Base-by-base conservation (phyloP, 2,888 invertebrate species). In the Taphrorychus bicolor region DNA sequence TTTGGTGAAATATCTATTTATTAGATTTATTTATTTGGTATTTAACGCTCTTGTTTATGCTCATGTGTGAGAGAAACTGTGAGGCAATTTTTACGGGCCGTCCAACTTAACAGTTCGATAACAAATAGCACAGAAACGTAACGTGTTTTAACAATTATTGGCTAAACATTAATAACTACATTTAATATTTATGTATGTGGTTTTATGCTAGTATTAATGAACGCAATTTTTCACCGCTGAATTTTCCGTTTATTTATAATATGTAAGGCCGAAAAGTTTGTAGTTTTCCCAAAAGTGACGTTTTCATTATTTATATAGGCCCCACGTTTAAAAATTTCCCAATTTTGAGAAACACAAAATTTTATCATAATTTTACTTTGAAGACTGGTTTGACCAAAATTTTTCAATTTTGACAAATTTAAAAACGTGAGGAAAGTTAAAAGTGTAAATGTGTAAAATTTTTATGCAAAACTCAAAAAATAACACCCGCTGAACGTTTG, bases 261-360 rank as follows among this genome's bases (percentile, higher is more conserved):
- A 45, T 65, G 58, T 41, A 66, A 59, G 77, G 74, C 78, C 79
- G 73, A 79, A 78, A 79, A 4, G 70, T 79, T 73, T 77, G 74
- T 76, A 73, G 70, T 73, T 79, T 71, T 80, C 80, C 80, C 80
- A 80, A 80, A 80, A 80, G 80, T 80, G 80, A 80, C 80, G 78
- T 75, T 75, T 71, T 69, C 59, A 56, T 66, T 65, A 64, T 70
- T 70, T 66, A 64, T 69, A 69, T 69, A 64, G 52, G n/a, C 17
- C 41, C 41, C 51, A 22, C 59, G 3, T 18, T 21, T 48, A 18
- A 40, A 42, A 57, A 65, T 22, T 19, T 62, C 61, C 54, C 54
- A 57, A 42, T 54, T 21, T 22, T 42, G 17, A 11, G 32, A 11
- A 32, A 9, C 11, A 32, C 1, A 32, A 11, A 9, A 9, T 32